Conservation (phyloP, 1,140 invertebrate species). For the Gryon sp. region DNA sequence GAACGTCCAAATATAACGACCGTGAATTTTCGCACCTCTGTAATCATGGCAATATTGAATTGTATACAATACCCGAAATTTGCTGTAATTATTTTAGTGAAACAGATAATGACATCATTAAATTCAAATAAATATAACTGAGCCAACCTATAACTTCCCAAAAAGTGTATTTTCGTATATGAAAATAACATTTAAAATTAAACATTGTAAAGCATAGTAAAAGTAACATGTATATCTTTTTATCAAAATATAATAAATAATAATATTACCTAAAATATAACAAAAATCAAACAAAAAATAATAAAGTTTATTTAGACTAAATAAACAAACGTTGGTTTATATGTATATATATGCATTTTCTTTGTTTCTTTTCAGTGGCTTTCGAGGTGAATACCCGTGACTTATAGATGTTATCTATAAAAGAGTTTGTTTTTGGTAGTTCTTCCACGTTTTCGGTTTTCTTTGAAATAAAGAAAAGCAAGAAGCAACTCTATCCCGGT, state of each 20-base stretch:
- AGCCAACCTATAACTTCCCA: too few relatives aligned
- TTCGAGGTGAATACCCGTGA: conserved; percentile 37
- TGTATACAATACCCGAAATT: neutral
- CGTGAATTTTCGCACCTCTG: conserved; percentile 11
- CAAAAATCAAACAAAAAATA: neutral
- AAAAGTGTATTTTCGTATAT: too few relatives aligned
- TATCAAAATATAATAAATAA: too few relatives aligned
- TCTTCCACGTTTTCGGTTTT: conserved; percentile 75
- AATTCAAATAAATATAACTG: conserved; percentile 31
- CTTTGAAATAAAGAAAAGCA: conserved; percentile 65
- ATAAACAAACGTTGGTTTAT: conserved; percentile 27
- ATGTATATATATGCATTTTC: conserved; percentile 8
- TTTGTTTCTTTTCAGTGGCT: conserved; percentile 14
- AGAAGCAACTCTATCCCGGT: conserved; percentile 67
- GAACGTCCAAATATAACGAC: conserved; percentile 17
- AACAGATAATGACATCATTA: conserved; percentile 44
- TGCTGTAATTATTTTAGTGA: conserved; percentile 20
- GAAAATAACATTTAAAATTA: too few relatives aligned
- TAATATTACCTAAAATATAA: too few relatives aligned
- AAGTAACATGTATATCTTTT: too few relatives aligned
- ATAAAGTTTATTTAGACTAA: too few relatives aligned
- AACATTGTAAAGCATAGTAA: neutral
- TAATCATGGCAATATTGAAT: conserved; percentile 8
- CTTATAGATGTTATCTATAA: conserved; percentile 68
- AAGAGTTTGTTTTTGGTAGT: conserved; percentile 74